phyloP scores from a whole-genome alignment of 2,113 vertebrate genomes.

The Dicentrarchus labrax region DNA sequence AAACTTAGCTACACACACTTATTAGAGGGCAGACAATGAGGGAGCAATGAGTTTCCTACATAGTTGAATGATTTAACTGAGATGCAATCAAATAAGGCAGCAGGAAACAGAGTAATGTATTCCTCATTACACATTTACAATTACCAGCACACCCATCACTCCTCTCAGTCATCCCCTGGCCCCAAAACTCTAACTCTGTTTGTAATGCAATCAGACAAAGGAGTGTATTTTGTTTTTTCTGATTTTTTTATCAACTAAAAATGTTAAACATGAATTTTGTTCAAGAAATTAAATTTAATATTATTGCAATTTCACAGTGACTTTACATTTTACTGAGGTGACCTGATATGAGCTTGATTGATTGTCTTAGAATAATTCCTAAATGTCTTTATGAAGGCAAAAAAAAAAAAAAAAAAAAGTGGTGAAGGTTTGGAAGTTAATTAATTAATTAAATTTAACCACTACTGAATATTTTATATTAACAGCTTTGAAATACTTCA shows the following conservation, averaged over 20 bases:
- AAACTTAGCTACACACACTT: constrained; percentile 70
- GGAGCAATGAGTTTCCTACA: constrained; percentile 57
- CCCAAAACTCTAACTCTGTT: constrained; percentile 44
- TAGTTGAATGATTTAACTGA: constrained; percentile 74
- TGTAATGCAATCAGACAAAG: constrained; percentile 42
- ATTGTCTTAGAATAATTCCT: neutral
- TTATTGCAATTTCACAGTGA: neutral
- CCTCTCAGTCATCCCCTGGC: constrained; percentile 31
- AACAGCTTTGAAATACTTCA: neutral
- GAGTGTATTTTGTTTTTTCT: neutral
- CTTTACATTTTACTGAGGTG: neutral
- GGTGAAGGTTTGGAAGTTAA: neutral
- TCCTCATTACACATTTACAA: constrained; percentile 76
- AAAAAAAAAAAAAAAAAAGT: neutral
- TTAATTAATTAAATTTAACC: neutral
- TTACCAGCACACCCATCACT: constrained; percentile 71
- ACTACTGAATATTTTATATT: neutral
- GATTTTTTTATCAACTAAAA: neutral
- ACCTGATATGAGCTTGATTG: neutral
- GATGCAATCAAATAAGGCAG: constrained; percentile 74
- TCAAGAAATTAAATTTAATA: neutral
- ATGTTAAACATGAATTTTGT: neutral
- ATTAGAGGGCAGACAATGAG: constrained; percentile 73
- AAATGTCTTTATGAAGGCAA: neutral
- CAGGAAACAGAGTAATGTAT: constrained; percentile 75